These are phyloP conservation scores for Atherinomorus stipes DNA, from an alignment of 2,113 vertebrate species.

Conservation along the genomic window DNA sequence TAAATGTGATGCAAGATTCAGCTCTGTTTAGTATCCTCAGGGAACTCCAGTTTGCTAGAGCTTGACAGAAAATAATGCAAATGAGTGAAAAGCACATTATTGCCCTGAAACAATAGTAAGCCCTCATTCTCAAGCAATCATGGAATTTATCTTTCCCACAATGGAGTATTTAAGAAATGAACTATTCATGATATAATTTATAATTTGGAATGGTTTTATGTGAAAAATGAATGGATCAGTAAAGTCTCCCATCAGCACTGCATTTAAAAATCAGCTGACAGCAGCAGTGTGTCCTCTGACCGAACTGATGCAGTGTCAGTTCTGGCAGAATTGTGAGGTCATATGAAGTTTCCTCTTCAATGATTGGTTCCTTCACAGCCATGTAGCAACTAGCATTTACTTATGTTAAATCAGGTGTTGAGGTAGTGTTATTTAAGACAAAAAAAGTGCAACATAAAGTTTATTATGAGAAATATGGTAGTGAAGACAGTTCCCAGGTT, in stretches of 20 bases:
- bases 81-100: slow-evolving; percentile 7
- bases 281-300: not conserved
- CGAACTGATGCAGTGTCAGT: not conserved
- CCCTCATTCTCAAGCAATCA: not conserved
- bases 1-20: slow-evolving; percentile 15
- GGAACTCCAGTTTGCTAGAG: slow-evolving; percentile 8
- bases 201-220: not conserved
- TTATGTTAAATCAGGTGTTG: too few species aligned
- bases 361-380: not conserved
- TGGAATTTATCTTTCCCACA: not conserved
- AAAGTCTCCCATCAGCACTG: not conserved
- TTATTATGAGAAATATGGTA: too few species aligned
- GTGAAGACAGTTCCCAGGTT: too few species aligned
- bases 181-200: slow-evolving; percentile 5
- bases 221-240: slow-evolving; percentile 7
- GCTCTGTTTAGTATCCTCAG: slow-evolving; percentile 21
- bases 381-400: too few species aligned
- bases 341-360: not conserved
- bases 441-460: too few species aligned
- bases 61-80: slow-evolving; percentile 6
- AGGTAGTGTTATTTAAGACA: too few species aligned
- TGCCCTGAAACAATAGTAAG: not conserved
- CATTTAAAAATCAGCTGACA: not conserved
- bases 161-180: not conserved
- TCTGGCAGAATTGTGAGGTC: not conserved